Base-by-base conservation (phyloP, 2,888 invertebrate genomes). In the Zonitis immaculata region DNA sequence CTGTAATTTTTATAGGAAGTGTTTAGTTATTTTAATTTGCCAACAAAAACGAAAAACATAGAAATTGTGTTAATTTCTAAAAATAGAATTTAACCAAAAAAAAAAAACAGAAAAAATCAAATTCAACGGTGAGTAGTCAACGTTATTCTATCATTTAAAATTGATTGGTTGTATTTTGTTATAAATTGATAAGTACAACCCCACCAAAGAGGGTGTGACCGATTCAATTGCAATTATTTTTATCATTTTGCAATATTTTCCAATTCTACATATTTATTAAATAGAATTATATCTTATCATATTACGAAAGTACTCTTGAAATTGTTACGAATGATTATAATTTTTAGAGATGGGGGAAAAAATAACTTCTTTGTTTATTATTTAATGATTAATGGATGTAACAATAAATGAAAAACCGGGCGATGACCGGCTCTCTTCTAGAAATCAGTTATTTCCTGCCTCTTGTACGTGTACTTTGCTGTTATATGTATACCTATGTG, bases 41-140 rank as follows among this genome's bases (percentile, higher is more conserved):
- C 11, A 18, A 39, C 18, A 6, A 14, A 6, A 32, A 32, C n/a
- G n/a, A 6, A 12, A 14, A 3, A 28, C 28, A 32, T 32, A 14
- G 4, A 3, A 12, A 32, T 32, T 32, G 26, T 22, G 22, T 22
- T 22, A 22, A 22, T 22, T 30, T 5, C 1, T n/a, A n/a, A n/a
- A 27, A 27, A 11, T 27, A 3, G 6, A 5, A n/a, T 25, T 25
- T 25, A 6, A 25, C 25, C 25, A 25, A 11, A n/a, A 30, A 50
- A 49, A 50, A 43, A 44, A 47, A 54, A 49, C 28, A 46, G 48
- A 46, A n/a, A 22, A 22, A 22, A 22, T 22, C 22, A 22, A 3
- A 22, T 22, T 22, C 5, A 22, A 22, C 22, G 22, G 22, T 22
- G 22, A 22, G 22, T 22, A 22, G 5, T 22, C 5, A 4, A 4